Percentiles rank a stretch among this genome's conserved stretches.
These are phyloP conservation scores for Leptogaster cylindrica DNA, from an alignment of 2,888 invertebrate species.

Conservation along the genomic window DNA sequence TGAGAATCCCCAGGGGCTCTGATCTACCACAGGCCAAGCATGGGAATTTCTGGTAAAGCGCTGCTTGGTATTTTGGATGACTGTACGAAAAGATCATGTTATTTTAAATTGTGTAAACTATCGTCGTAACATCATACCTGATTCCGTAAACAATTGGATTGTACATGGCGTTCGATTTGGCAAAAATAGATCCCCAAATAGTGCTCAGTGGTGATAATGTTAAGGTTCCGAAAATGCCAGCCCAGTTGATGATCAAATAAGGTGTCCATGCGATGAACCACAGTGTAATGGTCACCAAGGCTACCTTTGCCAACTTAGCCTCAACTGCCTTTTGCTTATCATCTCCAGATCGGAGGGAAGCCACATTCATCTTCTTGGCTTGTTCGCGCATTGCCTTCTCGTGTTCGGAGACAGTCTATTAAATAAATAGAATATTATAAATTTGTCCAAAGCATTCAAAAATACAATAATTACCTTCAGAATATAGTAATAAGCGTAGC, in stretches of 20 bases:
- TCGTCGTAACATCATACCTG: conserved; percentile 65
- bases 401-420: conserved; percentile 65
- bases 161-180: conserved; percentile 89
- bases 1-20: background rate
- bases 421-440: background rate
- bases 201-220: conserved; percentile 64
- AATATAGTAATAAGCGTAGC: conserved; percentile 70
- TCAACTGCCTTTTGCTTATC: conserved; percentile 65
- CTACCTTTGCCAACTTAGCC: conserved; percentile 67
- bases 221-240: conserved; percentile 64
- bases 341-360: conserved; percentile 66
- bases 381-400: conserved; percentile 68
- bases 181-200: conserved; percentile 80
- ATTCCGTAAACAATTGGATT: conserved; percentile 92
- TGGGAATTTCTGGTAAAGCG: conserved; percentile 68
- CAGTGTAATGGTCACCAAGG: conserved; percentile 68
- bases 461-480: conserved; percentile 60
- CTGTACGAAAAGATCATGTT: conserved; percentile 53
- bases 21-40: conserved; percentile 66
- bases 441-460: background rate
- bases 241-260: conserved; percentile 66
- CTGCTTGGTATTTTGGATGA: conserved; percentile 69
- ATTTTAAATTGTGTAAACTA: background rate
- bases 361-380: conserved; percentile 71
- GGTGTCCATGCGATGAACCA: conserved; percentile 75